These are phyloP conservation scores for Conchocele bisecta DNA, from an alignment of 2,888 invertebrate genomes.

Conservation along the genomic window DNA sequence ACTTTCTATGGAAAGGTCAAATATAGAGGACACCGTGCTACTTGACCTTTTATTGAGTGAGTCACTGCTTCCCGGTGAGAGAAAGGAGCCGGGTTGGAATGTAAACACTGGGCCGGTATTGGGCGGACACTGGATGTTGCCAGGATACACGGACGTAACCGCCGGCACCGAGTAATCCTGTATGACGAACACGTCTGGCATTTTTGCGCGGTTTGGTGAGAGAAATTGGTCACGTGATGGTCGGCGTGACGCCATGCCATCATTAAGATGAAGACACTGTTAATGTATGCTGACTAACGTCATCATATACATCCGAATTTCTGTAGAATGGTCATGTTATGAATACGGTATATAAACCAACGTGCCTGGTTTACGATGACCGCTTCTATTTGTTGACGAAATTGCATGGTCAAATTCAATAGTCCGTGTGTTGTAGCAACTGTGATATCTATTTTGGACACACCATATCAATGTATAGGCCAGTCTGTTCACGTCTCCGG, in stretches of 20 bases:
- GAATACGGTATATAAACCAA: no score
- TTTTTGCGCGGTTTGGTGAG: conserved; percentile 40
- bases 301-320: no score
- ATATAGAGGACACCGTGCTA: conserved; percentile 83
- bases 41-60: conserved; percentile 63
- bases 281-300: no score
- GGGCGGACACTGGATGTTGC: not conserved
- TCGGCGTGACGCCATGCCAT: not conserved
- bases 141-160: conserved; percentile 1
- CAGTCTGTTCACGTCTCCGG: no score
- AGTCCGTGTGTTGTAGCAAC: no score
- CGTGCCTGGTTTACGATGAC: no score
- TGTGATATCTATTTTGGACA: no score
- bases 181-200: conserved; percentile 56
- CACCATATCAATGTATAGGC: no score
- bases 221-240: conserved; percentile 39
- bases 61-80: conserved; percentile 50
- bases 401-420: no score
- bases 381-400: no score
- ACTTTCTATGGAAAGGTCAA: conserved; percentile 83
- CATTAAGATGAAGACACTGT: no score
- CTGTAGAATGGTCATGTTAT: no score
- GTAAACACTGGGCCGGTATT: conserved; percentile 27
- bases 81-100: conserved; percentile 23
- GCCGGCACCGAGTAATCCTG: conserved; percentile 39